Conservation (phyloP, 2,113 vertebrate genomes). For the Butastur rufipennis region DNA sequence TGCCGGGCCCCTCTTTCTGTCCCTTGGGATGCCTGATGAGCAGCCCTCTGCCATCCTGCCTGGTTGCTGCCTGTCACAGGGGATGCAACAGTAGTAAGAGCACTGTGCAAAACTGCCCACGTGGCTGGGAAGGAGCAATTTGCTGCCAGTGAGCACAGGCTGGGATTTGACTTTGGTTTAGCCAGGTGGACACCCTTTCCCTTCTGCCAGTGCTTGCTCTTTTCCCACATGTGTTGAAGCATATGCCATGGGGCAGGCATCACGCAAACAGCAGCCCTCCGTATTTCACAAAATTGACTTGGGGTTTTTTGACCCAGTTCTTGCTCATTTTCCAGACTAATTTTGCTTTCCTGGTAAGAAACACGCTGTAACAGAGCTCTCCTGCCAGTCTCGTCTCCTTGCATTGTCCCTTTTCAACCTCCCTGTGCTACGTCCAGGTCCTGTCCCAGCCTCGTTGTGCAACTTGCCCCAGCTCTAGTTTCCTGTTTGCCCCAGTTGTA, state of each 20-base stretch:
- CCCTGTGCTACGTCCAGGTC: not conserved
- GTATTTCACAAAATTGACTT: not conserved
- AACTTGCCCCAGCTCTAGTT: not conserved
- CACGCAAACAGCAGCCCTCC: not conserved
- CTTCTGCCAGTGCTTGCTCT: not conserved
- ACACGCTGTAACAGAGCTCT: not conserved
- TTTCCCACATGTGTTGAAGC: not conserved
- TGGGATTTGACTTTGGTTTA: not conserved
- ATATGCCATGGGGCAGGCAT: not conserved
- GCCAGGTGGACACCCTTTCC: not conserved
- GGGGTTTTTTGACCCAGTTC: not conserved
- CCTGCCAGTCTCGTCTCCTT: not conserved
- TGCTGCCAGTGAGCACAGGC: not conserved
- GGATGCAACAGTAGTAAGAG: not conserved
- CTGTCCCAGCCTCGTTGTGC: not conserved
- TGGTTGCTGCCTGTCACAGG: not conserved
- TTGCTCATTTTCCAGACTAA: not conserved
- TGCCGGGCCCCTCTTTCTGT: not conserved
- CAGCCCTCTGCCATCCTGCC: not conserved
- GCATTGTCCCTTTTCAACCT: accelerated
- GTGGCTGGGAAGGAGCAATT: not conserved
- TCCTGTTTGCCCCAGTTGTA: not conserved
- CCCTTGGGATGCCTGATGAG: accelerated
- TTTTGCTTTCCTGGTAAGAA: not conserved
- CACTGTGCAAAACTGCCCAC: not conserved